Conservation (phyloP, 2,888 invertebrate species). For the Lithophane leautieri region DNA sequence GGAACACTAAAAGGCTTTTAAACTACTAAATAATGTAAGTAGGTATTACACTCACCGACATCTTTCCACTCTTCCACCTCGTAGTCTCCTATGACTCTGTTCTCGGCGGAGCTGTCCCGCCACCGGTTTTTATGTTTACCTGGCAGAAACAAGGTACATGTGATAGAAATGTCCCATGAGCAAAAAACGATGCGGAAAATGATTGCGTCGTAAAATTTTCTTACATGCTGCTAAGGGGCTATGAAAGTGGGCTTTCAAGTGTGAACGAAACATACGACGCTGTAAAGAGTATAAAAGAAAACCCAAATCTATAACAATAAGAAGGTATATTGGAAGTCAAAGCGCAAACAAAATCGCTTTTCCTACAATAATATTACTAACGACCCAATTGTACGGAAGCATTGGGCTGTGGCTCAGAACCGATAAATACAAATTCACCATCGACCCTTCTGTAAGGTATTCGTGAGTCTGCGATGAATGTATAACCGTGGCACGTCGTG, state of each 20-base stretch:
- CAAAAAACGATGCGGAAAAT: slow-evolving; percentile 75
- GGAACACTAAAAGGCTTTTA: slow-evolving; percentile 62
- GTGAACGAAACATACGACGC: slow-evolving; percentile 81
- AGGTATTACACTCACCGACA: slow-evolving; percentile 88
- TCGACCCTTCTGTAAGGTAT: slow-evolving; percentile 81
- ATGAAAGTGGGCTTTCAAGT: slow-evolving; percentile 81
- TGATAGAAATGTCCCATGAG: slow-evolving; percentile 70
- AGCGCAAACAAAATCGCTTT: slow-evolving; percentile 89
- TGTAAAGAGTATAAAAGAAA: slow-evolving; percentile 83
- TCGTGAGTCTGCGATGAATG: slow-evolving; percentile 80
- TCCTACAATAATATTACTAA: slow-evolving; percentile 89
- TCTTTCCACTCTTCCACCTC: slow-evolving; percentile 94
- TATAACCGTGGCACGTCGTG: slow-evolving; percentile 81
- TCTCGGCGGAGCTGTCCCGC: slow-evolving; percentile 90
- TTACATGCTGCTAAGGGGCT: slow-evolving; percentile 77
- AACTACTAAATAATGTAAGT: slow-evolving; percentile 60
- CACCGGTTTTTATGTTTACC: slow-evolving; percentile 91
- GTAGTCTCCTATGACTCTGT: slow-evolving; percentile 92
- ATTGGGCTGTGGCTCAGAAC: slow-evolving; percentile 86
- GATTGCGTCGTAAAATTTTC: slow-evolving; percentile 78
- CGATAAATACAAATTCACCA: slow-evolving; percentile 88
- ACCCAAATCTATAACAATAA: slow-evolving; percentile 87
- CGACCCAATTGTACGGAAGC: slow-evolving; percentile 89
- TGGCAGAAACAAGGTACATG: slow-evolving; percentile 75
- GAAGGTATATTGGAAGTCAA: slow-evolving; percentile 87